Evolutionary conservation across 2,888 invertebrate genomes (phyloP).

Genomic region (Drosophila peninsularis): DNA sequence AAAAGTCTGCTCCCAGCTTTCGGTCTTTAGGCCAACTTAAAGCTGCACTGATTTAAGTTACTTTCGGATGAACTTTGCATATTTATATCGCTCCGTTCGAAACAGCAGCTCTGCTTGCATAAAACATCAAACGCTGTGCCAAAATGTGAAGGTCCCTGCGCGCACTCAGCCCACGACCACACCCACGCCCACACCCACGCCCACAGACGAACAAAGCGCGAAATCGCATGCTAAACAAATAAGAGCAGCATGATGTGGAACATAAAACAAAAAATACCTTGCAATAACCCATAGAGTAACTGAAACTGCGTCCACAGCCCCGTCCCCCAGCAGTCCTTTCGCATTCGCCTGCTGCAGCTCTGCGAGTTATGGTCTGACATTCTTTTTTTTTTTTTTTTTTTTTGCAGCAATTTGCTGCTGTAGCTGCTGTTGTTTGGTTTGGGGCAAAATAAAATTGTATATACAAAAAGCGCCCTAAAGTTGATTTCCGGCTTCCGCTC

Average conservation of each 20-base stretch:
- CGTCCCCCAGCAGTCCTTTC: not conserved
- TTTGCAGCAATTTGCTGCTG: conserved; percentile 35
- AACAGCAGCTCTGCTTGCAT: conserved; percentile 52
- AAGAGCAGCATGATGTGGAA: conserved; percentile 38
- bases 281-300: conserved; percentile 22
- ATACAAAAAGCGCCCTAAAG: conserved; percentile 75
- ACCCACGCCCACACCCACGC: not conserved
- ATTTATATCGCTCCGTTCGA: conserved; percentile 27
- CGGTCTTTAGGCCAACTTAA: not conserved
- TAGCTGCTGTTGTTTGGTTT: conserved; percentile 37
- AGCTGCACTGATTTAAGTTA: not conserved
- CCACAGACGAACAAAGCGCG: conserved; percentile 33
- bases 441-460: conserved; percentile 59
- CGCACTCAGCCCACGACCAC: not conserved
- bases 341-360: conserved; percentile 16
- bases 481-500: conserved; percentile 79
- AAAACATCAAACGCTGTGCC: conserved; percentile 72
- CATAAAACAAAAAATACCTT: conserved; percentile 22
- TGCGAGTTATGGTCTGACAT: conserved; percentile 61
- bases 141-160: conserved; percentile 43
- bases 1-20: not conserved
- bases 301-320: conserved; percentile 21
- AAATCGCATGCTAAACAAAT: conserved; percentile 65
- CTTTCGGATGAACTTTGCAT: conserved; percentile 21
- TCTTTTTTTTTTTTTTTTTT: conserved; percentile 56